Percentiles rank a stretch among this genome's conserved stretches.
phyloP scores from a whole-genome alignment of 2,113 vertebrate species.

The human region GRCh38 chr13:93482001-93482500 shows the following conservation, averaged over 20 bases:
- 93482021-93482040: not conserved
- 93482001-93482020: not conserved
- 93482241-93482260: not conserved
- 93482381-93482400: not conserved
- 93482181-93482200: not conserved
- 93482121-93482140: not conserved
- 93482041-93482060: not conserved
- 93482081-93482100: not conserved
- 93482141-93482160: not conserved
- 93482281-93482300: not conserved
- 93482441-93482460: not conserved
- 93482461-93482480: not conserved
- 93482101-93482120: not conserved
- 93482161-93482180: slow-evolving; percentile 6
- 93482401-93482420: not conserved
- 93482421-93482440: not conserved
- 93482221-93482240: not conserved
- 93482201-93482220: not conserved
- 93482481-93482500: not conserved
- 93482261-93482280: not conserved
- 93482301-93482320: not conserved
- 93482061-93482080: not conserved
- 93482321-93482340: slow-evolving; percentile 8
- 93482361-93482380: slow-evolving; percentile 30
- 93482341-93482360: not conserved